Evolutionary conservation across 1,140 invertebrate genomes (phyloP), one percentile per base, ranked within the genome.

Genomic region (Eulimnadia texana): DNA sequence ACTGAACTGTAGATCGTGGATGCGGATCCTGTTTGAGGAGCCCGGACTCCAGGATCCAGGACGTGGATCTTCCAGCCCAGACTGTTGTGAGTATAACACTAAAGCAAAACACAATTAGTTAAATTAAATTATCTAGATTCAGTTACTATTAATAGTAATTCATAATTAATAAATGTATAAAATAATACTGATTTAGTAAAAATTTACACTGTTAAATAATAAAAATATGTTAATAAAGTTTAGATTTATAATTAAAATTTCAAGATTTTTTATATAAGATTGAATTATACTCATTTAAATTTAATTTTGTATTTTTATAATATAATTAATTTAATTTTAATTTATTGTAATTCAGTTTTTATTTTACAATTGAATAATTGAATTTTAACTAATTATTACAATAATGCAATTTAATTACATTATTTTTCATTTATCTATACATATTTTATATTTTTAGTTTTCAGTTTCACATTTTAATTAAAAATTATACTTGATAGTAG

Each of bases 31-130:
- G 6, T 42, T 16, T 42, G 33, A 42, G 55, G 55, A 57, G 55
- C 27, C 28, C 33, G 25, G 28, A 57, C 27, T 11, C 55, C 55
- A 3, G 80, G 74, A 67, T 93, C 81, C 0, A 91, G 82, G 0
- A 97, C 88, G 68, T 89, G 80, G 64, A 97, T 94, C 72, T 92
- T 93, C 88, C 90, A 93, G 9, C 93, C 93, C 51, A 96, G 79
- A 72, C 92, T 88, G 60, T 84, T 88, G 73, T 94, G 90, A 3
- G 83, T 84, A 72, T 90, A 95, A 74, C 91, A 94, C 90, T 97
- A 76, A 2, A 79, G 77, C 54, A 10, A 65, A 64, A 65, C 64
- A 24, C 27, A 22, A 13, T 19, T 1, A 27, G n/a, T 19, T 16
- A 24, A 24, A 13, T 27, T 29, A 16, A 2, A 22, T n/a, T n/a